Percentiles rank a stretch among this genome's conserved stretches.
Conservation (phyloP, 2,113 vertebrate species). For the Gracilinanus agilis region DNA sequence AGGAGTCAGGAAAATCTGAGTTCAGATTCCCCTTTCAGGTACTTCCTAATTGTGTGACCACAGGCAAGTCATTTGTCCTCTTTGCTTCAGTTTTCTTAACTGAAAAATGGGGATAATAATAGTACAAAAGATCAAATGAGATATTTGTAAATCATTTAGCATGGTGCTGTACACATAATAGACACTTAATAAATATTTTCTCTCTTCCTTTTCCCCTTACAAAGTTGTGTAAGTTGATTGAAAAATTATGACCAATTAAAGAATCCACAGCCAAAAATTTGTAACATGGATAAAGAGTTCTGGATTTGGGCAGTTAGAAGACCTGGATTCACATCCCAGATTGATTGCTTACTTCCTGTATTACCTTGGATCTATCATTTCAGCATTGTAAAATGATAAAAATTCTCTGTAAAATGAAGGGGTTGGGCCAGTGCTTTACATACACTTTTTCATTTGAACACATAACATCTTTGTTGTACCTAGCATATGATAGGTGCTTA, state of each 20-base stretch:
- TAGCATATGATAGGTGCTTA: neutral
- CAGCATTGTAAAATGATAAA: neutral
- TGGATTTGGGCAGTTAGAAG: neutral
- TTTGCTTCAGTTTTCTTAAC: neutral
- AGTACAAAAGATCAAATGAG: too few species aligned
- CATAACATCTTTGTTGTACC: neutral
- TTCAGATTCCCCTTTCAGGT: neutral
- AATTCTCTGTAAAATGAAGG: neutral
- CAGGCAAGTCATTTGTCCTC: neutral
- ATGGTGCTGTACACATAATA: neutral
- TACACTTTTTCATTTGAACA: neutral
- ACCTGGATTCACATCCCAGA: neutral
- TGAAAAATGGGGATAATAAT: neutral
- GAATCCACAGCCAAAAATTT: neutral
- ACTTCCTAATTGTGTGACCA: neutral
- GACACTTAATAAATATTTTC: neutral
- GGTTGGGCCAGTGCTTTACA: neutral
- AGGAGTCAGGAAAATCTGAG: neutral
- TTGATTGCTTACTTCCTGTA: neutral
- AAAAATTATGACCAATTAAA: neutral
- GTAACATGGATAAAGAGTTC: neutral
- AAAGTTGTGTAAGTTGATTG: neutral
- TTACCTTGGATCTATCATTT: neutral
- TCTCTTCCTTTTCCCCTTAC: neutral
- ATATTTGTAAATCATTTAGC: too few species aligned